These are phyloP conservation scores for Ambastaia sidthimunki DNA, from an alignment of 2,797 vertebrate genomes.

Conservation along the genomic window DNA sequence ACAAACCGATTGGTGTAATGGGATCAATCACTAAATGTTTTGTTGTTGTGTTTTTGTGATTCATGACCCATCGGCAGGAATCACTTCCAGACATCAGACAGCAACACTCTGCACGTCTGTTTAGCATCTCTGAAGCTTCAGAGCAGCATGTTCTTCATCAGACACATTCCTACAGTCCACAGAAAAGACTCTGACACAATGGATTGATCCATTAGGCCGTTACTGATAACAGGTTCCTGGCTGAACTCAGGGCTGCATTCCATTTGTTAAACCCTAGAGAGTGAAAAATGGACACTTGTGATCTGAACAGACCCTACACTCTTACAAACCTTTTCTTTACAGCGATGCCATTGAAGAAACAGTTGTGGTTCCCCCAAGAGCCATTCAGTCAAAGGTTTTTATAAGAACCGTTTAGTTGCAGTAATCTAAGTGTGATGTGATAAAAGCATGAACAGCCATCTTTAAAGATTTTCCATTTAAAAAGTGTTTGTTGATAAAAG, in stretches of 20 bases:
- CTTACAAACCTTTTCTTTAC: background rate
- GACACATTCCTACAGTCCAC: slow-evolving; percentile 85
- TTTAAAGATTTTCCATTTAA: too few species aligned
- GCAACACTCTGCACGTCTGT: background rate
- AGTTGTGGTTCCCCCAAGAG: too few species aligned
- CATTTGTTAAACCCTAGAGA: slow-evolving; percentile 75
- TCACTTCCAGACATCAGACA: background rate
- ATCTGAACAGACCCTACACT: slow-evolving; percentile 16
- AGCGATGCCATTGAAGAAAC: too few species aligned
- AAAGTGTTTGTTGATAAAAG: too few species aligned
- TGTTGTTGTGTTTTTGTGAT: background rate
- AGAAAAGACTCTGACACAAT: slow-evolving; percentile 80
- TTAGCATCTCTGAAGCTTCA: slow-evolving; percentile 29
- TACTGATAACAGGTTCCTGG: slow-evolving; percentile 76
- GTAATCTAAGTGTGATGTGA: too few species aligned
- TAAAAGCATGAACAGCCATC: too few species aligned
- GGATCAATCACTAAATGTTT: background rate
- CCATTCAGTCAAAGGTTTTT: too few species aligned
- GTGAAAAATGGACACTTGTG: slow-evolving; percentile 57
- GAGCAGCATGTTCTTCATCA: slow-evolving; percentile 82
- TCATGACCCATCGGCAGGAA: background rate
- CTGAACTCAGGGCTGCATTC: slow-evolving; percentile 74
- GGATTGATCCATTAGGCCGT: slow-evolving; percentile 83
- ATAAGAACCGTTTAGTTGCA: too few species aligned
- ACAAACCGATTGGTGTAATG: background rate